Conservation (phyloP, 2,888 invertebrate species). For the Leucophora obtusa region DNA sequence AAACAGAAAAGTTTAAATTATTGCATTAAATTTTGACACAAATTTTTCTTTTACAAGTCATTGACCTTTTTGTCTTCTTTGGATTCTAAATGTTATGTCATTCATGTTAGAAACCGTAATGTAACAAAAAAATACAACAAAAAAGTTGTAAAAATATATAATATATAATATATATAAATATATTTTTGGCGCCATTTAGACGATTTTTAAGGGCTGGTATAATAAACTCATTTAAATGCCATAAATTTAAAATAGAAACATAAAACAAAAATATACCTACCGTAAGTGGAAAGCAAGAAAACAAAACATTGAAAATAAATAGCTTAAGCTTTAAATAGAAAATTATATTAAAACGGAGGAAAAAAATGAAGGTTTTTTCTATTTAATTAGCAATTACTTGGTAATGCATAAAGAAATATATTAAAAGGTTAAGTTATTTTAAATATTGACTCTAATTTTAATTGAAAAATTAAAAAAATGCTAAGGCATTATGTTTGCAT, state of each 20-base stretch:
- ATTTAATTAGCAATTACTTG: neutral
- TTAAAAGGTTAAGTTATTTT: neutral
- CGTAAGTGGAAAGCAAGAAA: neutral
- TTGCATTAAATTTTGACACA: constrained; percentile 27
- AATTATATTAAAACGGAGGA: neutral
- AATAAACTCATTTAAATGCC: constrained; percentile 41
- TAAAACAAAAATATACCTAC: neutral
- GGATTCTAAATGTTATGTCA: constrained; percentile 26
- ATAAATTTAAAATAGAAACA: constrained; percentile 39
- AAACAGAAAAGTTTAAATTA: constrained; percentile 12
- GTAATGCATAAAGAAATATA: neutral
- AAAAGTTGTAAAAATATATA: constrained; percentile 5
- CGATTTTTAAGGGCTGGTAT: constrained; percentile 44
- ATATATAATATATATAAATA: too few relatives aligned
- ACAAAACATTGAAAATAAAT: neutral
- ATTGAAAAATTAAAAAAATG: too few relatives aligned
- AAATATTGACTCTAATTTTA: too few relatives aligned
- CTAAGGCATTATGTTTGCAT: too few relatives aligned
- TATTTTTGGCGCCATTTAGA: constrained; percentile 58
- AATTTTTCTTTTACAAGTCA: constrained; percentile 24
- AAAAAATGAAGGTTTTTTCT: neutral
- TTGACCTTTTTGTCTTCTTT: constrained; percentile 18
- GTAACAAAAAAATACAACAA: neutral
- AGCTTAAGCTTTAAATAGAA: neutral
- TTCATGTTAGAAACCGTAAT: constrained; percentile 11